Conservation (phyloP, 2,888 invertebrate genomes). For the Agriotes lineatus region DNA sequence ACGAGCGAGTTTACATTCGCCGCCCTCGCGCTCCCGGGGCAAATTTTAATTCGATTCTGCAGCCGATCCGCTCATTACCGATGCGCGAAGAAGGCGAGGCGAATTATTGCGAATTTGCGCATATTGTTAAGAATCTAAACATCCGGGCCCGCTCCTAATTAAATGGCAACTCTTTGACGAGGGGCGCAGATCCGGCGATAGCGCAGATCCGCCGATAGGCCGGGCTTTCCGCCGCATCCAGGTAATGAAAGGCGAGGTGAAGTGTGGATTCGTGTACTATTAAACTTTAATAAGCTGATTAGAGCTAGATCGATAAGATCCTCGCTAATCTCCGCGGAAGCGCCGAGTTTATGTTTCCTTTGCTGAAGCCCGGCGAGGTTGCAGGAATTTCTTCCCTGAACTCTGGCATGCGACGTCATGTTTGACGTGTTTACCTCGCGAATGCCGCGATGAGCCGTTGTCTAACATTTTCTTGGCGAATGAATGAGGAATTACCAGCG, state of each 20-base stretch:
- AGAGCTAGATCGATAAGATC: constrained; percentile 47
- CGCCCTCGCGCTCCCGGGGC: constrained; percentile 20
- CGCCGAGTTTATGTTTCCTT: constrained; percentile 29
- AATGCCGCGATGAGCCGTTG: too few relatives aligned
- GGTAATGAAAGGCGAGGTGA: constrained; percentile 35
- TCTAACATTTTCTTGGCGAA: too few relatives aligned
- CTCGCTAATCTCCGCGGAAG: constrained; percentile 43
- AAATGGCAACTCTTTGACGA: constrained; percentile 35
- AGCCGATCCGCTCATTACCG: neutral
- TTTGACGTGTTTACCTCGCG: neutral
- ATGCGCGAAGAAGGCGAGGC: neutral
- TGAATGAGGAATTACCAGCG: too few relatives aligned
- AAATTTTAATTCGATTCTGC: constrained; percentile 33
- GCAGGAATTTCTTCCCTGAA: neutral
- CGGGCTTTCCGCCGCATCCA: constrained; percentile 28
- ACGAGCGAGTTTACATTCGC: constrained; percentile 30
- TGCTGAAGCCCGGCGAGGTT: constrained; percentile 20
- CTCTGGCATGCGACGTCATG: neutral
- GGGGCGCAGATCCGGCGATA: constrained; percentile 20
- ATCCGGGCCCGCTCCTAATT: constrained; percentile 26
- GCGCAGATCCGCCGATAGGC: constrained; percentile 15
- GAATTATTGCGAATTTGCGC: constrained; percentile 24
- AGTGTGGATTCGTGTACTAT: constrained; percentile 45
- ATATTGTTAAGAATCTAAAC: constrained; percentile 36
- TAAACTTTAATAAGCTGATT: constrained; percentile 50